phyloP scores from a whole-genome alignment of 2,888 invertebrate species.

The Cyclophora punctaria region DNA sequence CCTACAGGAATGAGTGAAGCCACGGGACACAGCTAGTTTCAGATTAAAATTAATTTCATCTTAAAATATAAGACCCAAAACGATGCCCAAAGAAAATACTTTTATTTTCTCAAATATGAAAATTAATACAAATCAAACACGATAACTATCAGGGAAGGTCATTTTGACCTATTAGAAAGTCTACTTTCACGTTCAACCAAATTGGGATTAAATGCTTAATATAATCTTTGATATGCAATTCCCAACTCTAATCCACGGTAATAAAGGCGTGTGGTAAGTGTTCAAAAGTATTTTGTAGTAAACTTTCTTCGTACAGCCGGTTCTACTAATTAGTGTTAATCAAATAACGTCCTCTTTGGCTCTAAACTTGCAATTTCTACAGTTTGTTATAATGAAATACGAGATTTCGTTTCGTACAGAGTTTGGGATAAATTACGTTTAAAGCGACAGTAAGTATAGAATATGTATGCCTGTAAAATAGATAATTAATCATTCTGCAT shows the following conservation, averaged over 20 bases:
- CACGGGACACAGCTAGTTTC: no score
- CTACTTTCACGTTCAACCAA: slow-evolving; percentile 48
- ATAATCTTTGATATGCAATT: slow-evolving; percentile 5
- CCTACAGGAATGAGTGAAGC: no score
- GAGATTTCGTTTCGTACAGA: slow-evolving; percentile 1
- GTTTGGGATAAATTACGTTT: no score
- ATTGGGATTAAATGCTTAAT: slow-evolving; percentile 29
- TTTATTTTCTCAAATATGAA: no score
- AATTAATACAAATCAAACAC: no score
- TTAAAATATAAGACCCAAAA: no score
- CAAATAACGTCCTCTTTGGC: slow-evolving; percentile 62
- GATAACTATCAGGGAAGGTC: slow-evolving; percentile 8
- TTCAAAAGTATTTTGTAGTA: slow-evolving; percentile 19
- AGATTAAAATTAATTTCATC: no score
- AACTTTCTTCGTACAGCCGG: slow-evolving; percentile 59
- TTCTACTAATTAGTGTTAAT: slow-evolving; percentile 71
- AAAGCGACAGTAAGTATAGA: no score
- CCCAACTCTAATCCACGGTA: slow-evolving; percentile 18
- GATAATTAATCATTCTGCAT: no score
- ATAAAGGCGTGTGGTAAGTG: not conserved
- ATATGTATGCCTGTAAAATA: no score
- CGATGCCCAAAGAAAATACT: no score
- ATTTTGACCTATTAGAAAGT: slow-evolving; percentile 34
- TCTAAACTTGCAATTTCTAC: slow-evolving; percentile 42
- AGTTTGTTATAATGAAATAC: slow-evolving; percentile 26